A percentile compares a stretch with the other conserved stretches of the same genome.
These are phyloP conservation scores for Coelopa pilipes DNA, from an alignment of 2,888 invertebrate species.

Conservation along the genomic window DNA sequence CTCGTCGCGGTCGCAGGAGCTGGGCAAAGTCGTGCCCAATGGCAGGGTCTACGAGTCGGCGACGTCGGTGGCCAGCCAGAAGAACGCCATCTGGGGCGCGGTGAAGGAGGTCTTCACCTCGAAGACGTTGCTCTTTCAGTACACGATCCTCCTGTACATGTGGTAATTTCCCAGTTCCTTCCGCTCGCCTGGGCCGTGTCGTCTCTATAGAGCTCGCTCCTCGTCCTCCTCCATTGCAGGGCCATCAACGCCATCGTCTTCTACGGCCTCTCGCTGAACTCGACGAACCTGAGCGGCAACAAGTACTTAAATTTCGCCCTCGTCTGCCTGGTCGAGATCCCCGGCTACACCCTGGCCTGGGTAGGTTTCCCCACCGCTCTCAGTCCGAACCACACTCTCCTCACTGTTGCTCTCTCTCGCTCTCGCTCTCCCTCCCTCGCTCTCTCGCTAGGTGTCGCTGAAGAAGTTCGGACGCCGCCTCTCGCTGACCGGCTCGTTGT, in stretches of 20 bases:
- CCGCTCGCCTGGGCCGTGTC: not conserved
- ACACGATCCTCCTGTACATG: constrained; percentile 67
- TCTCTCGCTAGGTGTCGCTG: constrained; percentile 65
- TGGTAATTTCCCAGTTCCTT: constrained; percentile 63
- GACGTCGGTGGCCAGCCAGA: constrained; percentile 31
- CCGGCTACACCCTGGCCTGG: constrained; percentile 70
- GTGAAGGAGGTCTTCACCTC: constrained; percentile 68
- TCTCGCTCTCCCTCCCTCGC: not conserved
- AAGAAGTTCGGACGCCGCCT: constrained; percentile 69
- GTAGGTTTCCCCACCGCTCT: constrained; percentile 46
- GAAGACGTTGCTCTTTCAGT: constrained; percentile 66
- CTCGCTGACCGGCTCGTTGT: constrained; percentile 69
- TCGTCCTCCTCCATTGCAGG: constrained; percentile 54
- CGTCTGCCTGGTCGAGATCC: constrained; percentile 72
- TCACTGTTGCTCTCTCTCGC: not conserved
- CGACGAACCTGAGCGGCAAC: constrained; percentile 74
- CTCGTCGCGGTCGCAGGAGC: not conserved
- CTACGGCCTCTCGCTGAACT: constrained; percentile 76
- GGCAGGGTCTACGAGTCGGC: not conserved
- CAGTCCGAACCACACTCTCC: not conserved
- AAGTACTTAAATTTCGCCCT: constrained; percentile 76
- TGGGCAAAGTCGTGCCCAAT: constrained; percentile 34
- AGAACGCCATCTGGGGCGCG: constrained; percentile 63
- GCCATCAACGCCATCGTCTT: constrained; percentile 75
- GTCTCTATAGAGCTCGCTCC: not conserved